These are phyloP conservation scores for Stercorarius parasiticus DNA, from an alignment of 2,113 vertebrate genomes.

Conservation along the genomic window DNA sequence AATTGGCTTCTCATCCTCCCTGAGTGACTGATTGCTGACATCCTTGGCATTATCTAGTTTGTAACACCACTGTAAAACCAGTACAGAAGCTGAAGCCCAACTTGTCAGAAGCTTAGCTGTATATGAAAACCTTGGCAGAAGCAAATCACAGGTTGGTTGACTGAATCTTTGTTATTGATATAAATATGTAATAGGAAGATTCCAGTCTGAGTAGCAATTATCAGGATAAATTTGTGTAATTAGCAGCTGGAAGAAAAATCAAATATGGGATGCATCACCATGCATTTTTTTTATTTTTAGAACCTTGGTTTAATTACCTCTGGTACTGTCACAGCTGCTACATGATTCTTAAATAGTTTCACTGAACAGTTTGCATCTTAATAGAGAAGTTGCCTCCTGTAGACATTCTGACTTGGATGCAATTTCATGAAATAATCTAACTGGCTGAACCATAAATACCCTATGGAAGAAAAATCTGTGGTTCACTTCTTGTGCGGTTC, in stretches of 20 bases:
- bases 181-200: background rate
- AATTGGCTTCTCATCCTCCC: background rate
- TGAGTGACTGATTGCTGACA: background rate
- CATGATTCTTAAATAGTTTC: slow-evolving; percentile 10
- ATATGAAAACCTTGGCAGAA: background rate
- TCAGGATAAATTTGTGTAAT: background rate
- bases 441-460: background rate
- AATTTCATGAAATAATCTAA: background rate
- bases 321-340: background rate
- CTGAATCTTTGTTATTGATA: background rate
- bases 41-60: background rate
- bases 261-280: background rate
- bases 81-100: background rate
- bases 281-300: slow-evolving; percentile 27
- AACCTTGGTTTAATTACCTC: background rate
- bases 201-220: background rate
- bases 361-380: background rate
- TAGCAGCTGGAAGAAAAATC: background rate
- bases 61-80: background rate
- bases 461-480: fast-evolving
- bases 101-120: background rate
- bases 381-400: background rate
- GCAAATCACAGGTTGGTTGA: background rate
- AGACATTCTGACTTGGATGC: background rate
- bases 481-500: background rate